Evolutionary conservation across 2,888 invertebrate species (phyloP), one percentile per base, ranked within the genome.

Genomic region (Brachyopa scutellaris): DNA sequence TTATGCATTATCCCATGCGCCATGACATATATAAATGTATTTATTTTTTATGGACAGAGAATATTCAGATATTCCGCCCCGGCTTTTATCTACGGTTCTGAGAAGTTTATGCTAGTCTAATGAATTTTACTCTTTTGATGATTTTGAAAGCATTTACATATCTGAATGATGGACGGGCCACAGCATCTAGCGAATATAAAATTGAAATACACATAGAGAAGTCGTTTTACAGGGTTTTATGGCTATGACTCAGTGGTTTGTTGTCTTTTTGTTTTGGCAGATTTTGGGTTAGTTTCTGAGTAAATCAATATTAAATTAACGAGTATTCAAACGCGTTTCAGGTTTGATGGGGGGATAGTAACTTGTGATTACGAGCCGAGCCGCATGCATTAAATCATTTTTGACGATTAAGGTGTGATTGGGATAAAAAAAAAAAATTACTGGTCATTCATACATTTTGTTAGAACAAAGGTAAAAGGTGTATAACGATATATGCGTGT

Each of bases 11-110:
- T 31, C 45, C n/a, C n/a, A n/a, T n/a, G n/a, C n/a, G n/a, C 9
- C 62, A 36, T 64, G 62, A 62, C 49, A 49, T 49, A 64, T 38
- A 38, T 64, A 38, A 64, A 49, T 49, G 40, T 57, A 23, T 42
- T 40, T 49, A 26, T 23, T 15, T 17, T 15, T n/a, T 33, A 23
- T 13, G 15, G n/a, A 23, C 3, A 47, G 47, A 45, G 2, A 49
- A 47, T 62, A 17, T 38, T 51, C 6, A 31, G 31, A 36, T 53
- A 42, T 23, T 21, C 42, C 31, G 42, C n/a, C n/a, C 42, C 53
- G 19, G 53, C n/a, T 23, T 40, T 11, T 19, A 31, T 40, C 5
- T 40, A 57, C 3, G 17, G 19, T 59, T 59, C 11, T 31, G 9
- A 59, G 29, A 42, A 59, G 29, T n/a, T 13, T 8, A 11, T 7